Conservation (phyloP, 2,888 invertebrate genomes). For the Eupithecia exiguata region DNA sequence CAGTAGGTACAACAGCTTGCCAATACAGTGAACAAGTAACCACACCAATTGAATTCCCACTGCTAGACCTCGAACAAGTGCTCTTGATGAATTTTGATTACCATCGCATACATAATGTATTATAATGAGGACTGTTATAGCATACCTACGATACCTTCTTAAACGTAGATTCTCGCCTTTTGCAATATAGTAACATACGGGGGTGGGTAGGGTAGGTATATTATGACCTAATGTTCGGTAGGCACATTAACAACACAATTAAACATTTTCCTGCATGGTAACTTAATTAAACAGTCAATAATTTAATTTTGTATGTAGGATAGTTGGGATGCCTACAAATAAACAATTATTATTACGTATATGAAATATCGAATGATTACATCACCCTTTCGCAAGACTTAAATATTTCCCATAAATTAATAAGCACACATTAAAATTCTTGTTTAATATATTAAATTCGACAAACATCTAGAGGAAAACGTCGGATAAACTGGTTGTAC, state of each 20-base stretch:
- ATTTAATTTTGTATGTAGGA: background rate
- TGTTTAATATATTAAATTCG: conserved; percentile 46
- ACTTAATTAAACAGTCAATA: background rate
- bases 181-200: background rate
- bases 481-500: conserved; percentile 49
- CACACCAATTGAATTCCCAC: conserved; percentile 44
- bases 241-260: background rate
- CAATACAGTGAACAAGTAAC: conserved; percentile 46
- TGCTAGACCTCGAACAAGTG: conserved; percentile 48
- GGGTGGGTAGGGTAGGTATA: background rate
- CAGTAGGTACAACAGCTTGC: conserved; percentile 47
- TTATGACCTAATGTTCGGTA: background rate
- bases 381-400: conserved; percentile 1
- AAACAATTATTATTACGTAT: background rate
- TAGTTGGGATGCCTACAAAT: background rate
- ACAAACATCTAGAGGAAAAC: conserved; percentile 52
- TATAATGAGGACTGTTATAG: conserved; percentile 2
- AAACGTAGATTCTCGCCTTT: background rate
- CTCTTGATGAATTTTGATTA: conserved; percentile 46
- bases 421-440: conserved; percentile 2
- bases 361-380: background rate
- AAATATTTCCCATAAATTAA: conserved; percentile 3
- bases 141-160: background rate
- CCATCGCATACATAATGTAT: too few relatives aligned
- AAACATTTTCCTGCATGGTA: background rate